These are phyloP conservation scores for Maconellicoccus hirsutus DNA, from an alignment of 1,140 invertebrate genomes.

Conservation along the genomic window DNA sequence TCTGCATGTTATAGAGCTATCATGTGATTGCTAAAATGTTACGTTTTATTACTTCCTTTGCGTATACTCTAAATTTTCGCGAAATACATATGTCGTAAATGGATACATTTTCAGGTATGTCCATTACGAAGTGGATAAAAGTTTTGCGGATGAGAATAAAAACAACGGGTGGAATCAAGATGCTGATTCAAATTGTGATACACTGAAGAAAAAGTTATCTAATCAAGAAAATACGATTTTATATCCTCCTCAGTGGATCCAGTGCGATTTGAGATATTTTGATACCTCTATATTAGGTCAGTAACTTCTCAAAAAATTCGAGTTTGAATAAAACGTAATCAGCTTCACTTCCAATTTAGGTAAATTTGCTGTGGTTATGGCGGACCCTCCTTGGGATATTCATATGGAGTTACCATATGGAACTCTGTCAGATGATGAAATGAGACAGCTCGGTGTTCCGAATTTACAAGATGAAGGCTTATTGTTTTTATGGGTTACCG, in stretches of 20 bases:
- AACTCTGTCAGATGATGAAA: slow-evolving; percentile 98
- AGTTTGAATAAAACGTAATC: background rate
- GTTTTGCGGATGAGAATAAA: slow-evolving; percentile 37
- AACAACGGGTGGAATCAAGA: slow-evolving; percentile 14
- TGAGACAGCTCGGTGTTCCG: slow-evolving; percentile 84
- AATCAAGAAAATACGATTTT: slow-evolving; percentile 48
- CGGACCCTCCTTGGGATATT: slow-evolving; percentile 96
- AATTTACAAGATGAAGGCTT: slow-evolving; percentile 89
- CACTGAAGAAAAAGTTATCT: slow-evolving; percentile 25
- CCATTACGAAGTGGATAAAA: slow-evolving; percentile 76
- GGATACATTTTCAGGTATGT: slow-evolving; percentile 56
- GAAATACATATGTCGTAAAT: background rate
- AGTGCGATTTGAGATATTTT: slow-evolving; percentile 87
- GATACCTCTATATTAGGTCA: slow-evolving; percentile 89
- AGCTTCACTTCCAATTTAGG: slow-evolving; percentile 36
- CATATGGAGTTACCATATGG: slow-evolving; percentile 98
- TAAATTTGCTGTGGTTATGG: slow-evolving; percentile 89
- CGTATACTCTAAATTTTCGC: background rate
- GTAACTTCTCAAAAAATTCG: slow-evolving; percentile 20
- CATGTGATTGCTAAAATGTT: too few relatives aligned
- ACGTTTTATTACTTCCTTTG: too few relatives aligned
- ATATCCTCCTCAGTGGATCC: slow-evolving; percentile 89
- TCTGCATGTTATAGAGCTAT: too few relatives aligned
- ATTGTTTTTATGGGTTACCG: slow-evolving; percentile 96
- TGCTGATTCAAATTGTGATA: background rate